Conservation (phyloP, 2,888 invertebrate species). For the Stenodera caucasica region DNA sequence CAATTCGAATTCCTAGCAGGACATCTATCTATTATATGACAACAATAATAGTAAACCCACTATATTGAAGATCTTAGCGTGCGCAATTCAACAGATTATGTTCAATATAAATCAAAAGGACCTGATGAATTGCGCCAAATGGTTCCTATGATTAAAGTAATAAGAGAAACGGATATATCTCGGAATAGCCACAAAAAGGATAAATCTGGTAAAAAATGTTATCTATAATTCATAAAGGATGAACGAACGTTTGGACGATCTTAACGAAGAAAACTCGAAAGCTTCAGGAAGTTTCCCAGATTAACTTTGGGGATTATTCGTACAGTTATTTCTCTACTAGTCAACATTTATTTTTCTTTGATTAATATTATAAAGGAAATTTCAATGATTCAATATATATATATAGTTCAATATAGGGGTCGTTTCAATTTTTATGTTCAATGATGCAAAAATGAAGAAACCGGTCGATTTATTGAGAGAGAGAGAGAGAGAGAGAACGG, state of each 20-base stretch:
- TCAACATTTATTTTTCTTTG: conserved; percentile 6
- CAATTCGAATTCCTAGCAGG: not conserved
- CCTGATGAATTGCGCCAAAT: conserved; percentile 56
- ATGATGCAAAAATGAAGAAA: conserved; percentile 30
- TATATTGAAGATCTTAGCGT: not conserved
- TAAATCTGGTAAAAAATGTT: conserved; percentile 53
- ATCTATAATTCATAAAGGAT: conserved; percentile 56
- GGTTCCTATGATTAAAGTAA: conserved; percentile 57
- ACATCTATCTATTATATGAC: not conserved
- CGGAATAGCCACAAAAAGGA: conserved; percentile 46
- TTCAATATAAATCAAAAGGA: conserved; percentile 50
- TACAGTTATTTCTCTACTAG: conserved; percentile 8
- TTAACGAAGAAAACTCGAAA: conserved; percentile 36
- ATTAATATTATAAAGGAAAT: conserved; percentile 7
- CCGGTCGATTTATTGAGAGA: conserved; percentile 31
- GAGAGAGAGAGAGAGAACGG: too few relatives aligned
- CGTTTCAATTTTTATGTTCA: conserved; percentile 28
- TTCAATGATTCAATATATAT: not conserved
- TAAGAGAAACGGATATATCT: conserved; percentile 53
- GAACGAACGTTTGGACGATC: conserved; percentile 34
- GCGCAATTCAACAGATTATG: conserved; percentile 30
- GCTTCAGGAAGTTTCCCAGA: conserved; percentile 30
- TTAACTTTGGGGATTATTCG: conserved; percentile 23
- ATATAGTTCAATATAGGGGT: conserved; percentile 23
- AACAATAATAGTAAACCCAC: not conserved